Conservation (phyloP, 2,797 vertebrate genomes). For the Paramormyrops hopkinsi region DNA sequence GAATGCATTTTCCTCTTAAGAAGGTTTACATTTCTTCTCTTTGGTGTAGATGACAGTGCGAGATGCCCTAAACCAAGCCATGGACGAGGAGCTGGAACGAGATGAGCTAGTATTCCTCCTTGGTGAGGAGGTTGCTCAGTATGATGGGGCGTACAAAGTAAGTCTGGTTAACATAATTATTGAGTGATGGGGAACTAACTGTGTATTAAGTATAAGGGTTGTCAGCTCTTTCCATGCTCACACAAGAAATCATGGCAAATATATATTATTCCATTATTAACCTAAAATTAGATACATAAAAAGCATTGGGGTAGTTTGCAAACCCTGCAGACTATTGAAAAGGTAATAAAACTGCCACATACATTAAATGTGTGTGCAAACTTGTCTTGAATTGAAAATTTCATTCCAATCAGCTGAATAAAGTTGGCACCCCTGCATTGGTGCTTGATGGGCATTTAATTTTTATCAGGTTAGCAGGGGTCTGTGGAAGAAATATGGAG, state of each 20-base stretch:
- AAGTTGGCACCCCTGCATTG: not conserved
- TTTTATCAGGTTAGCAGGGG: slow-evolving; percentile 82
- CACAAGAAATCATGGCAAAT: not conserved
- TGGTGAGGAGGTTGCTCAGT: slow-evolving; percentile 96
- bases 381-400: not conserved
- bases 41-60: slow-evolving; percentile 80
- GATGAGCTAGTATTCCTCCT: slow-evolving; percentile 88
- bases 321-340: not conserved
- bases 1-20: not conserved
- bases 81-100: slow-evolving; percentile 95
- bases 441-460: not conserved
- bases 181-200: not conserved
- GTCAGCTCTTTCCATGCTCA: not conserved
- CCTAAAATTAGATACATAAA: not conserved
- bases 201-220: not conserved
- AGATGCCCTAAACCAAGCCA: slow-evolving; percentile 92
- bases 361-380: not conserved
- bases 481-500: slow-evolving; percentile 97
- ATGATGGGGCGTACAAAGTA: slow-evolving; percentile 97
- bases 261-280: not conserved
- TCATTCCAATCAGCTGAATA: not conserved
- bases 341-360: not conserved
- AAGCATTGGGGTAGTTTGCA: not conserved
- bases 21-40: not conserved
- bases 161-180: not conserved